phyloP scores from a whole-genome alignment of 2,113 vertebrate species.

The Larimichthys polyactis region DNA sequence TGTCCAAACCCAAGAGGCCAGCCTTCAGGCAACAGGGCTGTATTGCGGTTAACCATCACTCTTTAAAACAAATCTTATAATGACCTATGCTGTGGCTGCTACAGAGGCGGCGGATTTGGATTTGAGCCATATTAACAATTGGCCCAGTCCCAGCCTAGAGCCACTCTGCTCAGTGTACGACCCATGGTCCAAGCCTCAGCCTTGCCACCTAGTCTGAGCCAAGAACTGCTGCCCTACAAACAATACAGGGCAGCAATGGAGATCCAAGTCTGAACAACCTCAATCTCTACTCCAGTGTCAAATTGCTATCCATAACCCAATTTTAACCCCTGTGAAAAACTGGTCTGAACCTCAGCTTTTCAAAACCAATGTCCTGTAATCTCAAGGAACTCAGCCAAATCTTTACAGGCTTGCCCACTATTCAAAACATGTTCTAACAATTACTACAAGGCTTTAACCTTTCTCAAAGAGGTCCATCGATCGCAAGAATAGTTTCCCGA shows the following conservation, averaged over 20 bases:
- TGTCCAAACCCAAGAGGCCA: slow-evolving; percentile 60
- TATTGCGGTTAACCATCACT: slow-evolving; percentile 74
- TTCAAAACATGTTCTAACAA: slow-evolving; percentile 42
- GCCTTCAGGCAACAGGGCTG: slow-evolving; percentile 59
- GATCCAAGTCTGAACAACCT: slow-evolving; percentile 21
- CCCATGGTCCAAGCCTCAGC: slow-evolving; percentile 21
- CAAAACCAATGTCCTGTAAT: slow-evolving; percentile 8
- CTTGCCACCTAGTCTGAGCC: slow-evolving; percentile 18
- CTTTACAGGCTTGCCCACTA: slow-evolving; percentile 6
- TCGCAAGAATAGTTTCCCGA: slow-evolving; percentile 10
- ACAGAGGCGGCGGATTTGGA: slow-evolving; percentile 55
- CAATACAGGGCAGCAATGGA: background rate
- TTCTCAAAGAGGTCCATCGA: slow-evolving; percentile 30
- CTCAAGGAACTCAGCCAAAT: slow-evolving; percentile 5
- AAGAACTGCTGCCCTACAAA: slow-evolving; percentile 16
- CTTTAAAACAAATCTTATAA: slow-evolving; percentile 76
- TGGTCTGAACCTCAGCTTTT: background rate
- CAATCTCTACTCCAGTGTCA: background rate
- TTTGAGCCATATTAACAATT: slow-evolving; percentile 35
- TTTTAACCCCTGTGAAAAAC: slow-evolving; percentile 18
- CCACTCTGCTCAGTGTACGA: slow-evolving; percentile 36
- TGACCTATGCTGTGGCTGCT: slow-evolving; percentile 57
- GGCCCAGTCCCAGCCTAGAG: slow-evolving; percentile 22
- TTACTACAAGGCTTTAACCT: slow-evolving; percentile 41
- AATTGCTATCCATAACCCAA: background rate